Percentiles rank a stretch among this genome's conserved stretches.
Evolutionary conservation across 2,797 vertebrate genomes (phyloP).

Genomic region (Botia kubotai): DNA sequence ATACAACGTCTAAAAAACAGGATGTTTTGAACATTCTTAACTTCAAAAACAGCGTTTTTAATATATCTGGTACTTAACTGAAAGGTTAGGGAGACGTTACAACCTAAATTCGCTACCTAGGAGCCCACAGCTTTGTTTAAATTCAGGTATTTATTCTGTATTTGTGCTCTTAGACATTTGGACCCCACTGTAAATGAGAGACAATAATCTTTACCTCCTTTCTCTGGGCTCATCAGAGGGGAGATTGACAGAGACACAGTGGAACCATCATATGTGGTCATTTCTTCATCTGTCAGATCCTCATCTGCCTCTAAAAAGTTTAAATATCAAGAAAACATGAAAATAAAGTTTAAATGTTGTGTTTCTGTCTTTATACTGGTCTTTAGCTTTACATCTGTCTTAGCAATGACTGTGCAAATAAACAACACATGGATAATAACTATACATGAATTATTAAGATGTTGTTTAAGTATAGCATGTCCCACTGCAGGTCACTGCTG

Average conservation of each 20-base stretch:
- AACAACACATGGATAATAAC: background rate
- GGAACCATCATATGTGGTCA: conserved; percentile 79
- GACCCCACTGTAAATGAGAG: background rate
- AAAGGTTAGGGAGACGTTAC: too few relatives aligned
- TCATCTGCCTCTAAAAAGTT: conserved; percentile 67
- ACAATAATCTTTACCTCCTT: conserved; percentile 16
- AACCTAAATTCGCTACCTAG: too few relatives aligned
- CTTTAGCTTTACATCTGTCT: background rate
- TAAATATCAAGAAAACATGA: background rate
- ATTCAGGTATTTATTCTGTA: background rate
- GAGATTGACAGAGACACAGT: conserved; percentile 92
- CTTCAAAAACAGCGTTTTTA: background rate
- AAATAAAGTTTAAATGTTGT: background rate
- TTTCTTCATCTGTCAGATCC: conserved; percentile 77
- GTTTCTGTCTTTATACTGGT: background rate
- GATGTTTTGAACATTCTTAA: too few relatives aligned
- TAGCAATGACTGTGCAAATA: background rate
- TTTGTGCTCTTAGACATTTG: background rate
- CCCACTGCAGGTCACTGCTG: background rate
- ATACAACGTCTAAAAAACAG: too few relatives aligned
- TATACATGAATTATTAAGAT: background rate
- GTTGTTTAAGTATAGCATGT: background rate
- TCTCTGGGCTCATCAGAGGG: conserved; percentile 85
- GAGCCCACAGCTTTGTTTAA: too few relatives aligned
- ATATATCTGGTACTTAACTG: background rate